Evolutionary conservation across 2,797 vertebrate species (phyloP), one percentile per base, ranked within the genome.

Genomic region (Leontocebus nigricollis): DNA sequence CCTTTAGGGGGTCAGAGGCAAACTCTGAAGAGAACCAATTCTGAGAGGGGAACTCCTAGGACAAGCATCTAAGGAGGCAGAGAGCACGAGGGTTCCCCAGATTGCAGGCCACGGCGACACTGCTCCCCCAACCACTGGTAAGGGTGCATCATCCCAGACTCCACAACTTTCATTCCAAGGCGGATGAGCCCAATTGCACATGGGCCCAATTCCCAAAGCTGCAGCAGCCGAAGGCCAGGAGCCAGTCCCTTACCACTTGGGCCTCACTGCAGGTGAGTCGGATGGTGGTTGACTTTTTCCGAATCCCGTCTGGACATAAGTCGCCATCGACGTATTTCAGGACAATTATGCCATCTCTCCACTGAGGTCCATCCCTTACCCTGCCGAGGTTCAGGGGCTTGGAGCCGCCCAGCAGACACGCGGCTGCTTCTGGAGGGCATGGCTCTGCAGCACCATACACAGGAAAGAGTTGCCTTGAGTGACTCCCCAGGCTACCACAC

Each of bases 181-280:
- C 24, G 17, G 36, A 30, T 6, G 4, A 59, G 50, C 50, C 50
- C 50, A 52, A 7, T 52, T 67, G 15, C 61, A 17, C 33, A 9
- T 3, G 5, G 33, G 7, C 33, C 14, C 15, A n/a, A n/a, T n/a
- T 67, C 67, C 27, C 50, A 46, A 15, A 4, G 83, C 48, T 2
- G 22, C 48, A 19, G 2, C 24, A 2, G 55, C n/a, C 5, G 19
- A 39, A 12, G n/a, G 41, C 0, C 4, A 20, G 55, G 15, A 19
- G 4, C 26, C 19, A 0, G 36, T 4, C 83, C 98, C 99, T 99
- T 98, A 99, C 99, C 98, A 99, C 98, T 99, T 98, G 99, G 91
- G 96, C 99, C 97, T 98, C 98, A 76, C 99, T 99, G 96, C 99
- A 99, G 96, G 98, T 98, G 94, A 99, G 99, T 84, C 99, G 99